Base-by-base conservation (phyloP, 1,140 invertebrate species). In the Zaprionus ghesquierei region DNA sequence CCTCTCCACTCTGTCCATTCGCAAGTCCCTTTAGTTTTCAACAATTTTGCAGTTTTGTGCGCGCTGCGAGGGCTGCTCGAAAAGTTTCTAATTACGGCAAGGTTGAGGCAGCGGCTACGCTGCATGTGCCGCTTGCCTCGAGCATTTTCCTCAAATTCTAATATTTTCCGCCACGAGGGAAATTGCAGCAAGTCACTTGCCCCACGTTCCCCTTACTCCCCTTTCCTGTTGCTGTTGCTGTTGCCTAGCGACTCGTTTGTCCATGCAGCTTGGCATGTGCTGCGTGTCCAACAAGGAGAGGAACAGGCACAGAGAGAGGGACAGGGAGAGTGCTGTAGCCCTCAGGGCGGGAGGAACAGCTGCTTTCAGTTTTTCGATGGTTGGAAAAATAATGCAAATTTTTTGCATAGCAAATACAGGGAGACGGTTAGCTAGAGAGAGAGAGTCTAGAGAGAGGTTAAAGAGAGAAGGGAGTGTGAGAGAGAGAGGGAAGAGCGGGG, bases 341-440 rank as follows among this genome's bases (percentile, higher is more conserved):
- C n/a, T n/a, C 9, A 4, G 3, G 9, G 3, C 0, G 18, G 1
- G 23, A 31, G 65, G 73, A 71, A 75, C 75, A 86, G 73, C 74
- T 85, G 81, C 82, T 75, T 81, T 85, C 64, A 85, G 77, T 85
- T 86, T 85, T 50, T 73, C 81, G 81, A 86, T 75, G 71, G 77
- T 77, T 46, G 85, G 85, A 86, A 77, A 70, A 77, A 70, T 77
- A 79, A 84, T 84, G 81, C 81, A 84, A 86, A 86, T 84, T 64
- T 86, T 77, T 84, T 82, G 81, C 81, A 79, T 85, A 82, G 71
- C 76, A 79, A 72, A 41, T 3, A 15, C 20, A 25, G 20, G 0
- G 15, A 33, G 51, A 54, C n/a, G n/a, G n/a, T n/a, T 9, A 20
- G 27, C 3, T 4, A 53, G 20, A 10, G 51, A 10, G 27, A 18